Conservation (phyloP, 1,140 invertebrate species). For the Lordiphosa mommai region DNA sequence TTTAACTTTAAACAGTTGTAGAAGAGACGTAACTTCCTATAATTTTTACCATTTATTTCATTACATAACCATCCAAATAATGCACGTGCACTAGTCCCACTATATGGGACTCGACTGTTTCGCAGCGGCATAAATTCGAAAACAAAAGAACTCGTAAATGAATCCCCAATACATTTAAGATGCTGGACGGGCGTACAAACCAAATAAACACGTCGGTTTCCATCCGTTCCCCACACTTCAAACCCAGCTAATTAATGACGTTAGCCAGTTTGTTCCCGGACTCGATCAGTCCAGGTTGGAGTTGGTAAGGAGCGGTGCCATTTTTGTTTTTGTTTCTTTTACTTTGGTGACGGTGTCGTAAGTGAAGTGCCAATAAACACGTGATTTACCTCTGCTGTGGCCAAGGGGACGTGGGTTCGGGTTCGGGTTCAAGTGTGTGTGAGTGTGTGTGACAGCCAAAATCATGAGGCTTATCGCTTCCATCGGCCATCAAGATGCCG, state of each 20-base stretch:
- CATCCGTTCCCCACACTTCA: slow-evolving; percentile 69
- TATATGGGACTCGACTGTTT: slow-evolving; percentile 40
- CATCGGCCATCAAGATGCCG: slow-evolving; percentile 79
- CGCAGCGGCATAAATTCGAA: slow-evolving; percentile 39
- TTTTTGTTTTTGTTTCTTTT: slow-evolving; percentile 58
- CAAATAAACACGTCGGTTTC: slow-evolving; percentile 70
- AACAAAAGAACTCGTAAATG: slow-evolving; percentile 65
- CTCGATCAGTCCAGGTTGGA: slow-evolving; percentile 14
- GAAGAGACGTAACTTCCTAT: no score
- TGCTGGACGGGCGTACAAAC: slow-evolving; percentile 45
- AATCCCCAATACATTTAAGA: slow-evolving; percentile 52
- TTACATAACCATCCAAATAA: no score
- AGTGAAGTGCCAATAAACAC: slow-evolving; percentile 76
- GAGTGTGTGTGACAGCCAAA: slow-evolving; percentile 55
- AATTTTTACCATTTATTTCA: no score
- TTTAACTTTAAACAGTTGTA: no score
- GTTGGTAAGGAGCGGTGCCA: slow-evolving; percentile 56
- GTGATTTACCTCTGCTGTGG: slow-evolving; percentile 63
- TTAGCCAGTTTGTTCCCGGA: slow-evolving; percentile 35
- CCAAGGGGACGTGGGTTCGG: slow-evolving; percentile 19
- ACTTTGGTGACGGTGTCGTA: slow-evolving; percentile 70
- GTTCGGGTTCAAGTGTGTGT: slow-evolving; percentile 11
- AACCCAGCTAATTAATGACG: slow-evolving; percentile 70
- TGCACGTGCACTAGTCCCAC: neutral
- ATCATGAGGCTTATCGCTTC: slow-evolving; percentile 71